A percentile compares a stretch with the other conserved stretches of the same genome.
Evolutionary conservation across 2,888 invertebrate species (phyloP).

Genomic region (Sialis fuliginosa): DNA sequence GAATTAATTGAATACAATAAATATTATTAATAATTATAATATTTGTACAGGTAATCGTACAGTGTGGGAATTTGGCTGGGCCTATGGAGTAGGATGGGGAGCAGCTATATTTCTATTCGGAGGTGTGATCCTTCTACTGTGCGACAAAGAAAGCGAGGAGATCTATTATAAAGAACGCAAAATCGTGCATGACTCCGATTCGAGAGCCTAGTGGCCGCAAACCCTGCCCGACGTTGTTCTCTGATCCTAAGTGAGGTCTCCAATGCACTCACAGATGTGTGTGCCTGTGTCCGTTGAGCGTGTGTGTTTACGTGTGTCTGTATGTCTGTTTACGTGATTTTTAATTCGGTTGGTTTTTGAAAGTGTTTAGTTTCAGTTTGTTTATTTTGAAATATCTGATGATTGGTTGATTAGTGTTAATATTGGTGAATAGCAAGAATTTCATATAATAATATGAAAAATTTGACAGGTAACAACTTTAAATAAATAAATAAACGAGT

Average conservation of each 20-base stretch:
- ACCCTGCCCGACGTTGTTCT: constrained; percentile 53
- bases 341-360: too few relatives aligned
- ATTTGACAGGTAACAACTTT: too few relatives aligned
- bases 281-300: constrained; percentile 3
- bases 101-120: constrained; percentile 92
- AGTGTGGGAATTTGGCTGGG: constrained; percentile 97
- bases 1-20: too few relatives aligned
- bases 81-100: constrained; percentile 96
- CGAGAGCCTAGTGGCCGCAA: constrained; percentile 46
- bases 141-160: constrained; percentile 97
- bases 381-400: too few relatives aligned
- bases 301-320: too few relatives aligned
- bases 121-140: constrained; percentile 78
- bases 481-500: too few relatives aligned
- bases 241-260: constrained; percentile 24
- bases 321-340: too few relatives aligned
- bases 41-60: constrained; percentile 56
- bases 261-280: constrained; percentile 9
- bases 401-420: too few relatives aligned
- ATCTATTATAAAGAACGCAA: constrained; percentile 96
- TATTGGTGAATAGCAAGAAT: too few relatives aligned
- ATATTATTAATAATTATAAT: neutral
- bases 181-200: constrained; percentile 47
- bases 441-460: too few relatives aligned
- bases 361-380: too few relatives aligned